These are phyloP conservation scores for Brachyopa scutellaris DNA, from an alignment of 2,888 invertebrate species.

Conservation along the genomic window DNA sequence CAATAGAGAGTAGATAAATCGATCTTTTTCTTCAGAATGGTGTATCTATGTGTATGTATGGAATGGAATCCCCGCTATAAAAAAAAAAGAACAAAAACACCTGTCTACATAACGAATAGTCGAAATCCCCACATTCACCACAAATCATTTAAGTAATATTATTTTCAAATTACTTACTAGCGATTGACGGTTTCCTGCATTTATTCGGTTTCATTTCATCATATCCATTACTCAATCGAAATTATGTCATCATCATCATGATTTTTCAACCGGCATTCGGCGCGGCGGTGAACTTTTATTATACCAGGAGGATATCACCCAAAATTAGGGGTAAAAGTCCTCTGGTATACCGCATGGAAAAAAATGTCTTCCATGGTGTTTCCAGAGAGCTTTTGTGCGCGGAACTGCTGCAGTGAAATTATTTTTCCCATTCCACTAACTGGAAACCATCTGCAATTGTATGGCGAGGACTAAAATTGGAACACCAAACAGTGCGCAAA, in stretches of 20 bases:
- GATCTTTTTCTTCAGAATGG: neutral
- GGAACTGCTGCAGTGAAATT: conserved; percentile 71
- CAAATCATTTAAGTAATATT: conserved; percentile 26
- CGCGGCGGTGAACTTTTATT: conserved; percentile 59
- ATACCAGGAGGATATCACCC: conserved; percentile 45
- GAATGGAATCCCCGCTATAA: neutral
- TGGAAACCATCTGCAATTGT: conserved; percentile 69
- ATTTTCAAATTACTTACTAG: neutral
- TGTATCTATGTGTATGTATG: neutral
- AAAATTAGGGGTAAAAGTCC: conserved; percentile 62
- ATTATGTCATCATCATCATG: conserved; percentile 71
- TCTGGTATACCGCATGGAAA: conserved; percentile 55
- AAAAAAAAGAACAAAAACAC: neutral
- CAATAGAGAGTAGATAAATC: too few relatives aligned
- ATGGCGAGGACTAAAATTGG: conserved; percentile 63
- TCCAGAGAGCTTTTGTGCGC: conserved; percentile 54
- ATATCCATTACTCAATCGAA: conserved; percentile 70
- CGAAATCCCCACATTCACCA: neutral
- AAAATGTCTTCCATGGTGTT: conserved; percentile 18
- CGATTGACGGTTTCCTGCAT: conserved; percentile 37
- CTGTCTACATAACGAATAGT: conserved; percentile 8
- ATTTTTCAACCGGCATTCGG: conserved; percentile 69
- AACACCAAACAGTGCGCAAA: conserved; percentile 53
- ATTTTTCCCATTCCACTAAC: conserved; percentile 59
- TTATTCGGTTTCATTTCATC: conserved; percentile 69